Percentiles rank a stretch among this genome's conserved stretches.
These are phyloP conservation scores for Eufriesea mexicana DNA, from an alignment of 1,140 invertebrate genomes.

Conservation along the genomic window DNA sequence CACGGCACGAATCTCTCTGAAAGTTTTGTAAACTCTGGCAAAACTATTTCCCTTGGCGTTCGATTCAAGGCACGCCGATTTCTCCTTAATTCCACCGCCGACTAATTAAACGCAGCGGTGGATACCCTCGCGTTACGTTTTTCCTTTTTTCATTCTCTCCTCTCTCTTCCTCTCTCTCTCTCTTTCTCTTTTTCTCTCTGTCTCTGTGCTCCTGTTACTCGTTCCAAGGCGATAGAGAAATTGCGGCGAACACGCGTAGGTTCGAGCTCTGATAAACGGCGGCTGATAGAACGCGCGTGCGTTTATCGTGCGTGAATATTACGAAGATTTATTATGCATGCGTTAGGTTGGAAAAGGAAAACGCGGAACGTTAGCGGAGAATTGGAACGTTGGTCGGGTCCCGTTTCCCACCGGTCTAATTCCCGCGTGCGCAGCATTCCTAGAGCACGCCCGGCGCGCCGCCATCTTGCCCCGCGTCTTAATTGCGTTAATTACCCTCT, in stretches of 20 bases:
- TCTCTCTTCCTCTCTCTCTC: neutral
- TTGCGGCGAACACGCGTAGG: constrained; percentile 7
- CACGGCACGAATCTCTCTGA: neutral
- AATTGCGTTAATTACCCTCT: constrained; percentile 30
- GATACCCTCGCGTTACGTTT: neutral
- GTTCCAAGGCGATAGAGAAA: neutral
- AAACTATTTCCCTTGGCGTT: neutral
- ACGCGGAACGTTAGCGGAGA: neutral
- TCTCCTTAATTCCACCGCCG: neutral
- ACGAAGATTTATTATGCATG: constrained; percentile 20
- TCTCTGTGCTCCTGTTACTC: too few relatives aligned
- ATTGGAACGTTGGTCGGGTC: neutral
- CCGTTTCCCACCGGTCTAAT: neutral
- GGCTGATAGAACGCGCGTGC: neutral
- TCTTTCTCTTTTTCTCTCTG: neutral
- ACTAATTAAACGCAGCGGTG: neutral
- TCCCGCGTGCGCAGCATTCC: neutral
- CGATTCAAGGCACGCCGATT: neutral
- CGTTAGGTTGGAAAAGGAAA: neutral
- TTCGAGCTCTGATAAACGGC: neutral
- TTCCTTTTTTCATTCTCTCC: neutral
- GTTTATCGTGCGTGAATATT: constrained; percentile 23
- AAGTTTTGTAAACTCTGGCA: neutral
- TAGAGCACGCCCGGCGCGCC: too few relatives aligned
- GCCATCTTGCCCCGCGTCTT: too few relatives aligned